Percentiles rank a stretch among this genome's conserved stretches.
phyloP scores from a whole-genome alignment of 2,888 invertebrate species.

The Agrochola circellaris region DNA sequence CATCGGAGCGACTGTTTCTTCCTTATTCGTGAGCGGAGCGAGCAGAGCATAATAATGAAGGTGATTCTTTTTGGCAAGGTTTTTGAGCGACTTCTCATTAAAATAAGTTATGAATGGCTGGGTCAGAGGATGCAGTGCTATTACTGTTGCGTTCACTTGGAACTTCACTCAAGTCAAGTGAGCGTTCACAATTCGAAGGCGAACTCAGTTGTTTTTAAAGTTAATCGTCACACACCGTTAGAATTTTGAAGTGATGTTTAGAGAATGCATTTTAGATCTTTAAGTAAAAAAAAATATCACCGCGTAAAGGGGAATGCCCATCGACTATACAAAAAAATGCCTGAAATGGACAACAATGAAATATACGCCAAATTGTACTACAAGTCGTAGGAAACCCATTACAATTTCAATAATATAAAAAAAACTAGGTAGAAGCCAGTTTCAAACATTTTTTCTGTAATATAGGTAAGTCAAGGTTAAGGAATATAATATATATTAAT shows the following conservation, averaged over 20 bases:
- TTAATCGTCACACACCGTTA: neutral
- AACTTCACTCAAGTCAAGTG: neutral
- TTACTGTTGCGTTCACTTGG: neutral
- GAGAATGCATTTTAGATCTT: neutral
- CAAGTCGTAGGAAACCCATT: too few species aligned
- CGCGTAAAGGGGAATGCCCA: too few species aligned
- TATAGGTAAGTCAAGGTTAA: too few species aligned
- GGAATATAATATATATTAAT: too few species aligned
- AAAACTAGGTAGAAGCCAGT: too few species aligned
- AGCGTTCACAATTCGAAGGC: neutral
- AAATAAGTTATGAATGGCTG: neutral
- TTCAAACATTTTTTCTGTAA: too few species aligned
- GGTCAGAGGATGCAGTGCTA: neutral
- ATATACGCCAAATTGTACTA: too few species aligned
- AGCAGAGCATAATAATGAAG: conserved; percentile 49
- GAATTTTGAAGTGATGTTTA: neutral
- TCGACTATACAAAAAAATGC: too few species aligned
- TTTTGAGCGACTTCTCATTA: neutral
- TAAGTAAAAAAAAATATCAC: too few species aligned
- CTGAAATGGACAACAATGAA: too few species aligned
- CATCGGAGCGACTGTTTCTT: conserved; percentile 54
- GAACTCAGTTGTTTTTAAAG: neutral
- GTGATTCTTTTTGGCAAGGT: conserved; percentile 13
- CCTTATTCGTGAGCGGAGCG: conserved; percentile 25
- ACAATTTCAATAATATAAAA: too few species aligned